Percentiles rank a stretch among this genome's conserved stretches.
Evolutionary conservation across 2,888 invertebrate species (phyloP).

Genomic region (Torymus auratus): DNA sequence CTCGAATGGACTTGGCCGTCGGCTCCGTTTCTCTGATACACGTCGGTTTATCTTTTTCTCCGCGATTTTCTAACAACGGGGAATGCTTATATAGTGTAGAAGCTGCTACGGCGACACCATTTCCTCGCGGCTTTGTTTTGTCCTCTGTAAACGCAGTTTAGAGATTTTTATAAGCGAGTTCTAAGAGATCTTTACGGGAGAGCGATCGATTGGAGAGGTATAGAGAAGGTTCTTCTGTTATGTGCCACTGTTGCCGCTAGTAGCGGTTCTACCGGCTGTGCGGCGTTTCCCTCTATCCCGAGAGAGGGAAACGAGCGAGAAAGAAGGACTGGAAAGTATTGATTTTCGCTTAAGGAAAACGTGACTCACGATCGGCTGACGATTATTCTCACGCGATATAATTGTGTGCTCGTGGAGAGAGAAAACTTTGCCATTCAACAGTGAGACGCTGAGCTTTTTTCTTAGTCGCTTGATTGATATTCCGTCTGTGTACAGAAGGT

Average conservation of each 20-base stretch:
- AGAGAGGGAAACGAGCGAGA: conserved; percentile 18
- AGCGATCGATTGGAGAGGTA: conserved; percentile 23
- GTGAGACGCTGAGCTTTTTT: conserved; percentile 10
- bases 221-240: neutral
- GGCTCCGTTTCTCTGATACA: no score
- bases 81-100: no score
- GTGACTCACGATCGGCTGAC: conserved; percentile 55
- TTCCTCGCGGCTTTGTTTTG: no score
- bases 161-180: conserved; percentile 10
- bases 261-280: no score
- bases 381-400: conserved; percentile 58
- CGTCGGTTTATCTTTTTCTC: no score
- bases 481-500: neutral
- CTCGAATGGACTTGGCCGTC: no score
- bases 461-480: conserved; percentile 13
- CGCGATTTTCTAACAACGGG: no score
- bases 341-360: conserved; percentile 57
- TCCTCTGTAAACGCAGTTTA: neutral
- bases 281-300: no score
- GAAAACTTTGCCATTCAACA: conserved; percentile 17
- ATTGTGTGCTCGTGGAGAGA: conserved; percentile 30
- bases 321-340: conserved; percentile 49
- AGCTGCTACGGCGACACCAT: no score
- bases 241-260: no score
- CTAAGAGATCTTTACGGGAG: neutral